A percentile compares a stretch with the other conserved stretches of the same genome.
phyloP scores from a whole-genome alignment of 2,113 vertebrate genomes.

The Ailuropoda melanoleuca region DNA sequence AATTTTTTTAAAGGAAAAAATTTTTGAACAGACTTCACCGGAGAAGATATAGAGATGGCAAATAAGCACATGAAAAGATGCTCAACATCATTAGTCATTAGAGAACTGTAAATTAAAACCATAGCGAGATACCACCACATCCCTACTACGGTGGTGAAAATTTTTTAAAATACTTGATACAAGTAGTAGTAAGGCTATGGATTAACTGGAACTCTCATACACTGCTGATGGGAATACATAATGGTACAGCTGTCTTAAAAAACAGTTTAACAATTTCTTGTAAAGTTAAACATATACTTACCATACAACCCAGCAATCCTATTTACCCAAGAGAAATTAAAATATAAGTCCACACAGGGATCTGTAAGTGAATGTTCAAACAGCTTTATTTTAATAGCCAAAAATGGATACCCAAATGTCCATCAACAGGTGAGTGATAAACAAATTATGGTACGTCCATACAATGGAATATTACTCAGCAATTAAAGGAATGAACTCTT shows the following conservation, averaged over 20 bases:
- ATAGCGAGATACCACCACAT: background rate
- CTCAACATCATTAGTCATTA: background rate
- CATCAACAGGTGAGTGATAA: background rate
- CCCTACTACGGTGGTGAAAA: background rate
- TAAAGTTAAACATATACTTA: slow-evolving; percentile 42
- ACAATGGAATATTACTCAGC: background rate
- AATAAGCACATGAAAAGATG: slow-evolving; percentile 28
- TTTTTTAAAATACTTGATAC: background rate
- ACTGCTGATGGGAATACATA: background rate
- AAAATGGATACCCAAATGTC: background rate
- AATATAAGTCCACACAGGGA: slow-evolving; percentile 30
- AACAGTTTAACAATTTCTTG: slow-evolving; percentile 6
- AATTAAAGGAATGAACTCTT: slow-evolving; percentile 16
- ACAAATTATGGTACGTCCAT: background rate
- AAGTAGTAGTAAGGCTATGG: background rate
- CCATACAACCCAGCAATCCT: slow-evolving; percentile 16
- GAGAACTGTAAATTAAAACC: slow-evolving; percentile 2
- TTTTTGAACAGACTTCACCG: slow-evolving; percentile 3
- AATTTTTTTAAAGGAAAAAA: background rate
- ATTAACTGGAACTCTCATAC: background rate
- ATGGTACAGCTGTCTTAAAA: background rate
- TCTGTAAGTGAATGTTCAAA: slow-evolving; percentile 4
- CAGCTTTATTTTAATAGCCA: slow-evolving; percentile 35
- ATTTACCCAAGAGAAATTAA: slow-evolving; percentile 48
- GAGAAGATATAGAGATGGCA: background rate